Base-by-base conservation (phyloP, 2,888 invertebrate species). In the Xanthostigma xanthostigma region DNA sequence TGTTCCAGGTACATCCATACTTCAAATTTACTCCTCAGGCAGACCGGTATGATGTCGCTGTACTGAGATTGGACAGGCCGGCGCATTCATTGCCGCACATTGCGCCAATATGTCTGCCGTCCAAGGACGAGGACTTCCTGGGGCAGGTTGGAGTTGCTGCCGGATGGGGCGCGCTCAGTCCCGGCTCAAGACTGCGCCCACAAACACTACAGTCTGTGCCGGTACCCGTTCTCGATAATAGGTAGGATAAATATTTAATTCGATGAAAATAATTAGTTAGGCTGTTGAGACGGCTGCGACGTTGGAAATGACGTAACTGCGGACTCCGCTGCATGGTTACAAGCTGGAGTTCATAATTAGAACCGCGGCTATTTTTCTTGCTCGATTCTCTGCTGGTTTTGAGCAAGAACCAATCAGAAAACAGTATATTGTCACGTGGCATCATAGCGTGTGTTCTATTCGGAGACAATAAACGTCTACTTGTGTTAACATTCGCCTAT, bases 21-120 rank as follows among this genome's bases (percentile, higher is more conserved):
- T 88, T 88, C 70, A 86, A 87, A 68, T 93, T 93, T 65, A 93
- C 93, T 0, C 93, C 93, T 0, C 92, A 91, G 67, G 90, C 91
- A 0, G 87, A 87, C 62, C 74, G 92, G 51, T 93, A 89, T 62
- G 93, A 93, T 62, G 90, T 93, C 9, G 92, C 93, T 6, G 93
- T 93, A 1, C 70, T 93, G 53, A 80, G 86, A 43, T 68, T 93
- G 58, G 92, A 93, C 62, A 74, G 91, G 52, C 84, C 85, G 44
- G 91, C 92, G n/a, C 88, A 89, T 61, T 87, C 85, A 56, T 83
- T 91, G 78, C 87, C 89, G 3, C 89, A 90, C 68, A 90, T 91
- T 59, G 82, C 88, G 9, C 93, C 93, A 36, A 91, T 93, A 58
- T 93, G 92, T 65, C 70, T 93, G 46, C 93, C 93, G 0, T 87